Base-by-base conservation (phyloP, 1,140 invertebrate species). In the Radopholus similis region DNA sequence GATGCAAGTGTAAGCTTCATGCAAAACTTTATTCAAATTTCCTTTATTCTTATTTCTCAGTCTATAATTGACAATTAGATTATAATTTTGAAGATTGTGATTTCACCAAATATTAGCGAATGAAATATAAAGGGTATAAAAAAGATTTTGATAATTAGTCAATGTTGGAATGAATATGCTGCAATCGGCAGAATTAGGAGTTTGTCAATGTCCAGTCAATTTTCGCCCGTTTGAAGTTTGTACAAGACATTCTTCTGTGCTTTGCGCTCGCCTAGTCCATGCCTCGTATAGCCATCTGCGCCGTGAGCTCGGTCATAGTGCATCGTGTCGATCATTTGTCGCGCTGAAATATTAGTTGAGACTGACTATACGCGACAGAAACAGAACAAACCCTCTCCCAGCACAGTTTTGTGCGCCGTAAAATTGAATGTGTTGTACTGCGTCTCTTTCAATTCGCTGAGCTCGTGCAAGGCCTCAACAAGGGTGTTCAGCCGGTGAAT, bases 401-500 rank as follows among this genome's bases (percentile, higher is more conserved):
- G 34, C 23, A 68, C 57, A 37, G 60, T 64, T 44, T 79, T 54
- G 13, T 80, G 63, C 9, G 23, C 34, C 13, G 70, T 72, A 18
- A 68, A 63, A 8, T 70, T 54, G 13, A 57, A 44, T 9, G 53
- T 54, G 21, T 35, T 37, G 11, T 42, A 40, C 30, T 64, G 30
- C 15, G 68, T 49, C 4, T 73, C 67, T 37, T 70, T 63, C 49
- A 77, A 42, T 54, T 80, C 68, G 9, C 70, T 62, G 2, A 82
- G 47, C 47, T 80, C 77, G 55, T 80, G 80, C 28, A 80, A 51
- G 11, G 80, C 77, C 30, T 77, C 80, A 8, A 80, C 75, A 18
- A 81, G 58, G 6, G 84, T 86, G 28, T 82, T 82, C 47, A 82
- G 71, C 18, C 85, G 75, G 73, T 85, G 85, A 55, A 85, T 79